These are phyloP conservation scores for Bombyx mori DNA, from an alignment of 1,140 invertebrate genomes.

Conservation along the genomic window ASM3026992v2 NC_085112.1:7558501-7559000, in stretches of 20 bases:
- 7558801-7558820: no score
- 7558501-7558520: no score
- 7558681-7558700: slow-evolving; percentile 8
- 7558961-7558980: slow-evolving; percentile 21
- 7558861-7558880: background rate
- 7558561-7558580: slow-evolving; percentile 4
- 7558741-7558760: background rate
- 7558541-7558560: no score
- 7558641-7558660: slow-evolving; percentile 35
- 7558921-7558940: slow-evolving; percentile 23
- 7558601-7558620: slow-evolving; percentile 22
- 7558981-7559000: slow-evolving; percentile 26
- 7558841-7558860: background rate
- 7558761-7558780: no score
- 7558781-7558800: no score
- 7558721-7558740: background rate
- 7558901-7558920: slow-evolving; percentile 27
- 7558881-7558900: slow-evolving; percentile 5
- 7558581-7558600: slow-evolving; percentile 33
- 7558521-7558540: no score
- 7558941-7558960: slow-evolving; percentile 22
- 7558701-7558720: background rate
- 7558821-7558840: background rate
- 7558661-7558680: slow-evolving; percentile 41
- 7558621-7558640: slow-evolving; percentile 43